phyloP scores from a whole-genome alignment of 2,113 vertebrate species.

The Pedionomus torquatus region DNA sequence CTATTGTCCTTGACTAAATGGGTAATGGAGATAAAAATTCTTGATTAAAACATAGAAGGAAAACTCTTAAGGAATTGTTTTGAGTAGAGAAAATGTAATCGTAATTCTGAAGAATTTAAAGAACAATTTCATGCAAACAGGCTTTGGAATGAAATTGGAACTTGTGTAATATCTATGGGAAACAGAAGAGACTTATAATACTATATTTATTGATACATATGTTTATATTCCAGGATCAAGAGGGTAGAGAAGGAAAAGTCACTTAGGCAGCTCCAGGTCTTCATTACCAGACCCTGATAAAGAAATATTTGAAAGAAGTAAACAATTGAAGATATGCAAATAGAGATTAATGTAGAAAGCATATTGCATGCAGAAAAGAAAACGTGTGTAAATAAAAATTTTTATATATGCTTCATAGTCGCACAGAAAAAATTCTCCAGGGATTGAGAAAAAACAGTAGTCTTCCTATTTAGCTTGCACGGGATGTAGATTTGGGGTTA shows the following conservation, averaged over 20 bases:
- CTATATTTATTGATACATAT: background rate
- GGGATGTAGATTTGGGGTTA: background rate
- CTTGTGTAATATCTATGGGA: background rate
- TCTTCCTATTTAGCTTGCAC: background rate
- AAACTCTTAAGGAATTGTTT: background rate
- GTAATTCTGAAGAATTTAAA: background rate
- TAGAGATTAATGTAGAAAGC: background rate
- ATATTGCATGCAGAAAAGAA: background rate
- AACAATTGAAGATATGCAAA: background rate
- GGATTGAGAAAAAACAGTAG: background rate
- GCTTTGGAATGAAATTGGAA: background rate
- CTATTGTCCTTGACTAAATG: background rate
- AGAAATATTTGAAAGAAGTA: background rate
- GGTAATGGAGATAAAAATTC: background rate
- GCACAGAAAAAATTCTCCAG: background rate
- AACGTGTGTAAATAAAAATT: background rate
- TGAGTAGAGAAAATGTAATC: background rate
- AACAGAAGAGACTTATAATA: background rate
- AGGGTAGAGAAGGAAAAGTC: background rate
- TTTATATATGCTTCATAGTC: background rate
- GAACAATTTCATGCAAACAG: background rate
- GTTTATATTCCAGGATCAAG: background rate
- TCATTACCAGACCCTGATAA: background rate
- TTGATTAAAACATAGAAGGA: background rate
- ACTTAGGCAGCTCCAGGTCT: background rate